phyloP scores from a whole-genome alignment of 1,140 invertebrate species.

The Ericerus pela region DNA sequence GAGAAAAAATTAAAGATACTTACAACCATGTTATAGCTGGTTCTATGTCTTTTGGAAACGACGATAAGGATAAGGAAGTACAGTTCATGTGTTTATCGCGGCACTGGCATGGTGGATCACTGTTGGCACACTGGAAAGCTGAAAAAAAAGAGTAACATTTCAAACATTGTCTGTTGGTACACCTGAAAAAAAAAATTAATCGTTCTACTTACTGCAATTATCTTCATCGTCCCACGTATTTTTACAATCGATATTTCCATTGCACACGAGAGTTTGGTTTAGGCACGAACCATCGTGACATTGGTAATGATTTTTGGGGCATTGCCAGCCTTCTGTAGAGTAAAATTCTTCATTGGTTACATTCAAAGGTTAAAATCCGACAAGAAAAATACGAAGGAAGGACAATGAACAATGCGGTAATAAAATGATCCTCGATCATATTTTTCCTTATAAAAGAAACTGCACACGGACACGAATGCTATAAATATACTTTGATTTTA shows the following conservation, averaged over 20 bases:
- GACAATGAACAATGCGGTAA: too few relatives aligned
- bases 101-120: slow-evolving; percentile 27
- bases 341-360: slow-evolving; percentile 8
- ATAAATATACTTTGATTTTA: too few relatives aligned
- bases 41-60: slow-evolving; percentile 27
- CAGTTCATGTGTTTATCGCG: slow-evolving; percentile 30
- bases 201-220: slow-evolving; percentile 24
- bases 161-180: background rate
- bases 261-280: slow-evolving; percentile 27
- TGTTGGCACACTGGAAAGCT: slow-evolving; percentile 28
- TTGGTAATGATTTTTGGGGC: slow-evolving; percentile 24
- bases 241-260: slow-evolving; percentile 31
- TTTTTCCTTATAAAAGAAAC: too few relatives aligned
- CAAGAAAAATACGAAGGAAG: too few relatives aligned
- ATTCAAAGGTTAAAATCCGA: too few relatives aligned
- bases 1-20: slow-evolving; percentile 22
- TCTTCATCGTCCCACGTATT: slow-evolving; percentile 33
- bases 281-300: slow-evolving; percentile 29
- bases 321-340: slow-evolving; percentile 20
- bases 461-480: too few relatives aligned
- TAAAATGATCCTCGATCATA: too few relatives aligned
- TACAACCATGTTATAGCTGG: slow-evolving; percentile 29
- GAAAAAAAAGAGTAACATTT: slow-evolving; percentile 13
- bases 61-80: slow-evolving; percentile 21
- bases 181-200: background rate